Conservation (phyloP, 2,113 vertebrate genomes). For the Otocyon megalotis region DNA sequence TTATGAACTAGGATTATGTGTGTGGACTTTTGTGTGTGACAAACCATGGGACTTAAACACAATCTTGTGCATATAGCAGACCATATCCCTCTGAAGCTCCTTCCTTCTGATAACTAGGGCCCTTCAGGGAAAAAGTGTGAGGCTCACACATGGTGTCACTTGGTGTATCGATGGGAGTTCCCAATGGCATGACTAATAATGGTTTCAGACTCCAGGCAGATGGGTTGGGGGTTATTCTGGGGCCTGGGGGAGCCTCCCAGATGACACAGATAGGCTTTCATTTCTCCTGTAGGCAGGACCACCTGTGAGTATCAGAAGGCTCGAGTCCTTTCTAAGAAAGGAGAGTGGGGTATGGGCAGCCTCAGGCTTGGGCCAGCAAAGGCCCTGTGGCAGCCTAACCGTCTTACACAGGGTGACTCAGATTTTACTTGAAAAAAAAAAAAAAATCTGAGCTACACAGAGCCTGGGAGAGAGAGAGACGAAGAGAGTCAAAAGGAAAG, state of each 20-base stretch:
- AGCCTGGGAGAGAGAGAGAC: not conserved
- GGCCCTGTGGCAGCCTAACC: not conserved
- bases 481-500: not conserved
- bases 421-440: not conserved
- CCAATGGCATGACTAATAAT: not conserved
- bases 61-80: not conserved
- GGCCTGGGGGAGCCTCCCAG: not conserved
- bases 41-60: not conserved
- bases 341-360: not conserved
- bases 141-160: not conserved
- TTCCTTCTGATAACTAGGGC: not conserved
- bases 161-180: too few species aligned
- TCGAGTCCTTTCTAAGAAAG: not conserved
- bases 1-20: not conserved
- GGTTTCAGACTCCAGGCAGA: not conserved
- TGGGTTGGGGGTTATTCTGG: not conserved
- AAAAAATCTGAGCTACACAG: not conserved
- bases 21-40: not conserved
- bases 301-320: not conserved
- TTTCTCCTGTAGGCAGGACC: not conserved
- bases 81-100: not conserved
- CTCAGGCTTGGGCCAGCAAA: not conserved
- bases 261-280: not conserved
- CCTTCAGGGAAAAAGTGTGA: not conserved
- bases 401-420: not conserved